Base-by-base conservation (phyloP, 2,797 vertebrate genomes). In the Hydrophis major region DNA sequence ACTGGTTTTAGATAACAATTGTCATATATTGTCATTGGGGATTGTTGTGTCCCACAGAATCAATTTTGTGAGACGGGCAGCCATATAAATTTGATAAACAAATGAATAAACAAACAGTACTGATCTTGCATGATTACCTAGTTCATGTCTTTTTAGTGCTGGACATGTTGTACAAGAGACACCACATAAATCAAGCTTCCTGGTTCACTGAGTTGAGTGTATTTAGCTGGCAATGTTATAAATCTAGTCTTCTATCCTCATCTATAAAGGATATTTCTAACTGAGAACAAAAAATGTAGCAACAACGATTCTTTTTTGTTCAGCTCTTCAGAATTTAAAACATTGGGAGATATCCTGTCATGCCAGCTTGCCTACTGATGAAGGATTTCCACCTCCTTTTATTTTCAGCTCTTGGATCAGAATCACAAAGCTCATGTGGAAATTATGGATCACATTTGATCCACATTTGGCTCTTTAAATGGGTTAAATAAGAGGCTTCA, bases 401-500 rank as follows among this genome's bases (percentile, higher is more conserved):
- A 4, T 2, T 0, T 90, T 88, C 66, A 91, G 83, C 47, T 16
- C 0, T 89, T 87, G 60, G n/a, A 6, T 16, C 42, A 63, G 89
- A 74, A 93, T 89, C 61, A 53, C 3, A 0, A 13, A 14, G 86
- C 0, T 1, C 0, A 92, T 78, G 90, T 0, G 63, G 42, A 37
- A 90, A 3, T 10, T 25, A 74, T 53, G 74, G 69, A 86, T 93
- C 53, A 14, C 42, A 89, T 32, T 47, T 91, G 37, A 63, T 63
- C 89, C 74, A 88, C 55, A 93, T 89, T 89, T 93, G 88, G 83
- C 57, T 93, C 27, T 86, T 66, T 89, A 53, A 87, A 32, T 92
- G 69, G 88, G 74, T 63, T 94, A 93, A 89, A 87, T 89, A 6
- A 25, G 87, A 50, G 92, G 88, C 89, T 91, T 91, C 22, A 16